phyloP scores from a whole-genome alignment of 2,888 invertebrate genomes.

The Melanotus villosus region DNA sequence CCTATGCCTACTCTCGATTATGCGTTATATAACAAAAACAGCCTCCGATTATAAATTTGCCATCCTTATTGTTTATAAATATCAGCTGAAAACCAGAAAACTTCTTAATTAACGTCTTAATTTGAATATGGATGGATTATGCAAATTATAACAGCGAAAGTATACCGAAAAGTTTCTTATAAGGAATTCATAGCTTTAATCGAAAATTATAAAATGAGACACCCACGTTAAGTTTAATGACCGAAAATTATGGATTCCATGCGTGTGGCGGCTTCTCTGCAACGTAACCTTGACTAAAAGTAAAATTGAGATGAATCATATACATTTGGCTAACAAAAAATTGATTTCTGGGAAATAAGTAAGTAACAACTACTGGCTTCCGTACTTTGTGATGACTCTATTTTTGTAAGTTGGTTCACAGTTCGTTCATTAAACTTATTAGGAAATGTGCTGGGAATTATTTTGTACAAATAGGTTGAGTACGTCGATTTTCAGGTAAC shows the following conservation, averaged over 20 bases:
- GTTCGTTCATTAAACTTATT: no score
- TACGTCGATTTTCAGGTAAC: no score
- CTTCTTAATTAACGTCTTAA: not conserved
- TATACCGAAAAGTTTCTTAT: not conserved
- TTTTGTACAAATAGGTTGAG: no score
- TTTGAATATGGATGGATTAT: conserved; percentile 5
- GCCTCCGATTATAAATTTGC: not conserved
- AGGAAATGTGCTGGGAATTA: no score
- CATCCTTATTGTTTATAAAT: conserved; percentile 19
- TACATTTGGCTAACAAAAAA: not conserved
- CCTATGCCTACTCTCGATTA: conserved; percentile 4
- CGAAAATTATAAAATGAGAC: conserved; percentile 13
- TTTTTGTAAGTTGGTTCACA: no score
- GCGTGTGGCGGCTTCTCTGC: conserved; percentile 7
- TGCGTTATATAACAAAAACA: conserved; percentile 6
- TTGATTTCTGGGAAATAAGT: not conserved
- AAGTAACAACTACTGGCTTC: no score
- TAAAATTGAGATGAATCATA: conserved; percentile 10
- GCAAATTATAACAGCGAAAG: conserved; percentile 6
- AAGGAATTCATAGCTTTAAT: conserved; percentile 1
- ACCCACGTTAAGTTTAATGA: conserved; percentile 10
- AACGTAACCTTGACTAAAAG: conserved; percentile 1
- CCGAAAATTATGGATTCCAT: conserved; percentile 3
- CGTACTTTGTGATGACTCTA: no score
- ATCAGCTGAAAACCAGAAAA: not conserved